Conservation (phyloP, 1,140 invertebrate species). For the Sycophaga agraensis region DNA sequence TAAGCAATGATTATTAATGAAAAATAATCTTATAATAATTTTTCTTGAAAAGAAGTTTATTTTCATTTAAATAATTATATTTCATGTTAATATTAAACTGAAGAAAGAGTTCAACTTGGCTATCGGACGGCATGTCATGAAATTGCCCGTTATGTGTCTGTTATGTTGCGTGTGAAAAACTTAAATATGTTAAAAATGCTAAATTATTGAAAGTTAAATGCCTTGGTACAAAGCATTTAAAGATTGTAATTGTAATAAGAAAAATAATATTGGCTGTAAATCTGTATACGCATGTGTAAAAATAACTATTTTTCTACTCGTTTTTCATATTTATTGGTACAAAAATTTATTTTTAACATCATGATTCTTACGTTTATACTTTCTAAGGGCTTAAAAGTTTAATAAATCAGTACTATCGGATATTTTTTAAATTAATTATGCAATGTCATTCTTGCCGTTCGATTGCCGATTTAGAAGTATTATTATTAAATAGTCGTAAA, state of each 20-base stretch:
- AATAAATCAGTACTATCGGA: background rate
- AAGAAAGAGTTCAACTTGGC: conserved; percentile 19
- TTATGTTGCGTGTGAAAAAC: conserved; percentile 16
- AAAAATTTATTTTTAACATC: too few species aligned
- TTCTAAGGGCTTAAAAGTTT: background rate
- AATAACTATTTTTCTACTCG: too few species aligned
- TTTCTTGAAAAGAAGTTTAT: conserved; percentile 17
- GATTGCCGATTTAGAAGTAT: conserved; percentile 27
- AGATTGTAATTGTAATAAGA: too few species aligned
- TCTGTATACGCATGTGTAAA: too few species aligned
- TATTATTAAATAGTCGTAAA: conserved; percentile 25
- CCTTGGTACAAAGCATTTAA: too few species aligned
- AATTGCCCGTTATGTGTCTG: conserved; percentile 2
- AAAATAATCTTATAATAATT: conserved; percentile 15
- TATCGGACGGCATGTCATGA: conserved; percentile 19
- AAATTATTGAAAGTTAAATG: too few species aligned
- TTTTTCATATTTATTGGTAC: too few species aligned
- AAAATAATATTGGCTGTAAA: too few species aligned
- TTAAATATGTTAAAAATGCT: conserved; percentile 2
- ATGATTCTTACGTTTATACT: too few species aligned
- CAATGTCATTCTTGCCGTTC: conserved; percentile 16
- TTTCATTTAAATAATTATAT: conserved; percentile 28
- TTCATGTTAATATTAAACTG: conserved; percentile 27
- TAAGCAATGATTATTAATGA: conserved; percentile 19
- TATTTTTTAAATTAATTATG: background rate